Evolutionary conservation across 2,113 vertebrate genomes (phyloP).

Genomic region (Xiphias gladius): DNA sequence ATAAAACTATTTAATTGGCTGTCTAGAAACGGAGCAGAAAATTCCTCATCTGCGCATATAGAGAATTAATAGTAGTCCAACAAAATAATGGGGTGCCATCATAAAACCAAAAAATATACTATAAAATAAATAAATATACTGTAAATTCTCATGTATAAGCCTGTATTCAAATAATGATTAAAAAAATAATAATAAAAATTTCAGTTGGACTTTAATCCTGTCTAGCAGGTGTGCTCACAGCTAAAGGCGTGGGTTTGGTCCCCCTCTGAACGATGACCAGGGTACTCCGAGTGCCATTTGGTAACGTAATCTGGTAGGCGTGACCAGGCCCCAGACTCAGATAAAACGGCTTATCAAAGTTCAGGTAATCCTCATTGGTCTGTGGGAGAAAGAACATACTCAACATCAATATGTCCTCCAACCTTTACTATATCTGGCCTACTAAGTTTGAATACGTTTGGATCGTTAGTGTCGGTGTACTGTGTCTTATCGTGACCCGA

Average conservation of each 20-base stretch:
- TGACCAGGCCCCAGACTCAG: accelerated
- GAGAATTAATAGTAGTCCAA: no score
- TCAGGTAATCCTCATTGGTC: constrained; percentile 66
- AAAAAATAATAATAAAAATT: no score
- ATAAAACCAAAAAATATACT: no score
- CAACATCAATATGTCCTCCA: background rate
- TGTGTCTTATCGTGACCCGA: background rate
- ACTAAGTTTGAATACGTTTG: background rate
- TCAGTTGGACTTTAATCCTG: background rate
- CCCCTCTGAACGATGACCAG: background rate
- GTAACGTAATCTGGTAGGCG: accelerated
- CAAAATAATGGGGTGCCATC: no score
- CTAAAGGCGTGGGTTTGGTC: accelerated
- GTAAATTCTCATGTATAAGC: no score
- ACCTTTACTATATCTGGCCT: background rate
- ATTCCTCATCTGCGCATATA: no score
- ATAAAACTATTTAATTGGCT: no score
- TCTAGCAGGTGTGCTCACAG: constrained; percentile 34
- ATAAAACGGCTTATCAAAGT: accelerated
- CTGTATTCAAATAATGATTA: no score
- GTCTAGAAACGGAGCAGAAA: no score
- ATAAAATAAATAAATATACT: no score
- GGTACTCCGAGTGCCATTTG: constrained; percentile 22
- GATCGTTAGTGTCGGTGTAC: background rate
- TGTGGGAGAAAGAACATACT: constrained; percentile 25